A percentile compares a stretch with the other conserved stretches of the same genome.
Conservation (phyloP, 2,797 vertebrate genomes). For the Mormyrops boulengeri region DNA sequence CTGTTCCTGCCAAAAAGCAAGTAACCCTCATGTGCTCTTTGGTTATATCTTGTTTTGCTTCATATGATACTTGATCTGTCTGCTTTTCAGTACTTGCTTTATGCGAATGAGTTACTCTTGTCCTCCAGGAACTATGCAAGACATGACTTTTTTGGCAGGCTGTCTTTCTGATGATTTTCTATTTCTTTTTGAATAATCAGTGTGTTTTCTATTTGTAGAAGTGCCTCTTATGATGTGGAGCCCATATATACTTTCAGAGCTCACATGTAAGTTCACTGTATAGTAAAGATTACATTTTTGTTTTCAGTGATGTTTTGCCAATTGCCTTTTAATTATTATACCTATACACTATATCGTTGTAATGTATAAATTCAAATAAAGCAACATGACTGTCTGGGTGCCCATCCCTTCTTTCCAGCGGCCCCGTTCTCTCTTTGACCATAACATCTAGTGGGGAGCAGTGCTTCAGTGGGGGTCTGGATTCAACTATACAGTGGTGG, state of each 20-base stretch:
- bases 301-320: background rate
- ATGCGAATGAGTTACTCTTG: background rate
- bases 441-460: conserved; percentile 89
- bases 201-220: conserved; percentile 63
- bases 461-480: conserved; percentile 93
- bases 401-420: conserved; percentile 54
- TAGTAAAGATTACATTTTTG: background rate
- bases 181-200: background rate
- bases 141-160: background rate
- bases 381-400: background rate
- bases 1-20: conserved; percentile 97
- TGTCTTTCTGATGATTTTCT: background rate
- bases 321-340: background rate
- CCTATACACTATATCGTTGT: background rate
- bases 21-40: conserved; percentile 28
- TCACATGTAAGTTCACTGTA: conserved; percentile 75
- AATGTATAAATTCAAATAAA: background rate
- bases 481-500: conserved; percentile 96
- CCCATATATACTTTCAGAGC: conserved; percentile 98
- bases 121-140: background rate
- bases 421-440: conserved; percentile 86
- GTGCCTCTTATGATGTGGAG: conserved; percentile 98
- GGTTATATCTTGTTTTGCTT: background rate
- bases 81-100: background rate
- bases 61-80: background rate